Evolutionary conservation across 1,140 invertebrate genomes (phyloP).

Genomic region (Eulimnadia texana): DNA sequence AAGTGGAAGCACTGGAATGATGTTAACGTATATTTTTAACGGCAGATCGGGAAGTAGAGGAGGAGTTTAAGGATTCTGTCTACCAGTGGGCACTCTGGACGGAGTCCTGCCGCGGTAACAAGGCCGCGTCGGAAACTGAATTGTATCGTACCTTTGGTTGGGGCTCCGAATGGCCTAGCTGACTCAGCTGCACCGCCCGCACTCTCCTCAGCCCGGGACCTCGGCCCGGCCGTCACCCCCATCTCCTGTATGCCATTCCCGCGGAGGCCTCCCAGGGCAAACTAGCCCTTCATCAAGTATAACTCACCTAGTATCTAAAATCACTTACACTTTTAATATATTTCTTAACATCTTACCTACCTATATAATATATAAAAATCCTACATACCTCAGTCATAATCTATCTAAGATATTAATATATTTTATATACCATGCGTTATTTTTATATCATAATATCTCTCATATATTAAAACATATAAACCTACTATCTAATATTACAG

Average conservation of each 20-base stretch:
- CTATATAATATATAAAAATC: background rate
- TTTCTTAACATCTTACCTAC: background rate
- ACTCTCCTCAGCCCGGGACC: background rate
- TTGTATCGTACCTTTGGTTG: background rate
- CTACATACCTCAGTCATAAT: background rate
- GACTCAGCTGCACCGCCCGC: conserved; percentile 8
- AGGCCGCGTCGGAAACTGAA: background rate
- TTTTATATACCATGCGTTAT: too few relatives aligned
- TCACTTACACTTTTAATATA: too few relatives aligned
- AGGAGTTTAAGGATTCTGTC: too few relatives aligned
- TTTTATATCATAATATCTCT: too few relatives aligned
- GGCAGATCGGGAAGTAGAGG: too few relatives aligned
- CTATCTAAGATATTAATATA: background rate
- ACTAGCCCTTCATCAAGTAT: background rate
- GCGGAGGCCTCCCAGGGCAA: background rate
- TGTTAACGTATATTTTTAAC: too few relatives aligned
- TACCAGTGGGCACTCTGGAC: too few relatives aligned
- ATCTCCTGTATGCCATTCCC: background rate
- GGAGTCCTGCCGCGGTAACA: too few relatives aligned
- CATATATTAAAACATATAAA: too few relatives aligned
- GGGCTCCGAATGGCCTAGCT: conserved; percentile 14
- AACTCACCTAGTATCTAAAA: too few relatives aligned
- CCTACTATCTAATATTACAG: too few relatives aligned
- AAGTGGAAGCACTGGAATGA: too few relatives aligned
- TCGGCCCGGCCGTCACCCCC: conserved; percentile 1